Evolutionary conservation across 2,888 invertebrate species (phyloP).

Genomic region (Machimus rusticus): DNA sequence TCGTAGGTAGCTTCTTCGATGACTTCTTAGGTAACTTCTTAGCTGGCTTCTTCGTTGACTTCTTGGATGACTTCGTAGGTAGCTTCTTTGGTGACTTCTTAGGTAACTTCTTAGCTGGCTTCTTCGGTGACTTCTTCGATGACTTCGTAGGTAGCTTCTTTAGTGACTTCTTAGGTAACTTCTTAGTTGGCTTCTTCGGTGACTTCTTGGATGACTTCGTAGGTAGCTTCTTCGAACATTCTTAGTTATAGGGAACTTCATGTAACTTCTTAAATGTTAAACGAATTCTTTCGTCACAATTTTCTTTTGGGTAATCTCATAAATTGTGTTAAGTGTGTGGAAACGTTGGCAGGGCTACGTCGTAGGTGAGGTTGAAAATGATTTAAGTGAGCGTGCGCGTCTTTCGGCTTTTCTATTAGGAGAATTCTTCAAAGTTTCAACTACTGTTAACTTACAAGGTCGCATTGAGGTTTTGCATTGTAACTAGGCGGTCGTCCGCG

Average conservation of each 20-base stretch:
- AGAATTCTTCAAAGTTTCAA: neutral
- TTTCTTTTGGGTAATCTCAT: too few species aligned
- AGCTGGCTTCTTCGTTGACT: neutral
- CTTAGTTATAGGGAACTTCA: neutral
- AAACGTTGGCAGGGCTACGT: neutral
- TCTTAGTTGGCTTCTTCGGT: neutral
- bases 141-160: neutral
- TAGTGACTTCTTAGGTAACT: neutral
- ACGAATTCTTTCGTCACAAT: too few species aligned
- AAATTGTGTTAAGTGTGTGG: neutral
- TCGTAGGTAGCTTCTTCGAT: too few species aligned
- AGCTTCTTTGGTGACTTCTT: too few species aligned
- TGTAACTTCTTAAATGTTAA: neutral
- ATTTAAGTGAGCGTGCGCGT: neutral
- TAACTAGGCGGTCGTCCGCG: neutral
- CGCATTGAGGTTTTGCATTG: neutral
- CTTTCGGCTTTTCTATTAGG: neutral
- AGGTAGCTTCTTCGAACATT: neutral
- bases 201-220: too few species aligned
- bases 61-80: too few species aligned
- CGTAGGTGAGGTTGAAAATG: neutral
- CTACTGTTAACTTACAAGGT: neutral
- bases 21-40: neutral
- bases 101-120: neutral
- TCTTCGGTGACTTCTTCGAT: too few species aligned